Conservation (phyloP, 2,797 vertebrate species). For the Rhinichthys osculus region DNA sequence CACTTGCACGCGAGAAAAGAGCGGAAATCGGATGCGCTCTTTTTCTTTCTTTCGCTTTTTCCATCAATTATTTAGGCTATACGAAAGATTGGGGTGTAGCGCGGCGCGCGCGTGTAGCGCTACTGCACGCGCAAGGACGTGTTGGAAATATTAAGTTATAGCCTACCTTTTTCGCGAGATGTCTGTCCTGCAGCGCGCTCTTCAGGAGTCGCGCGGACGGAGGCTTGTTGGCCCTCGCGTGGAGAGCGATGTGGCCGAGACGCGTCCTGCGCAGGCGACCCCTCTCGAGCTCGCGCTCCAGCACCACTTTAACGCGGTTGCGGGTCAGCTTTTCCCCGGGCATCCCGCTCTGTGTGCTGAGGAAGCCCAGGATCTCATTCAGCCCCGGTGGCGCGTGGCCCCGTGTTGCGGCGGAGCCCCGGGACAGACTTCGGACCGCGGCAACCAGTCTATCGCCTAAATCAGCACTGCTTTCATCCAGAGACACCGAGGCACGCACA, state of each 20-base stretch:
- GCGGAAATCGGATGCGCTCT: constrained; percentile 34
- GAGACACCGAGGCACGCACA: constrained; percentile 54
- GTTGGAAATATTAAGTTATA: constrained; percentile 73
- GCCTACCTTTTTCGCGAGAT: constrained; percentile 72
- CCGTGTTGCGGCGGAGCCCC: constrained; percentile 65
- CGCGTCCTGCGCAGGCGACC: constrained; percentile 83
- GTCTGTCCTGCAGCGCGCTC: constrained; percentile 75
- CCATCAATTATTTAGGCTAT: constrained; percentile 58
- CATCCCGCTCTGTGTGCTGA: constrained; percentile 79
- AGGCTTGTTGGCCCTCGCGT: constrained; percentile 60
- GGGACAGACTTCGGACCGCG: constrained; percentile 75
- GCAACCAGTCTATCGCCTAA: constrained; percentile 75
- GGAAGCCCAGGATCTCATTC: constrained; percentile 83
- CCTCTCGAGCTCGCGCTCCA: constrained; percentile 83
- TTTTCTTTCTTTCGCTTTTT: constrained; percentile 25
- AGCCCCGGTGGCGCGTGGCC: constrained; percentile 80
- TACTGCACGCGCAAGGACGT: constrained; percentile 58
- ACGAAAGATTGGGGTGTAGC: constrained; percentile 44
- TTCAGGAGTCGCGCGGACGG: constrained; percentile 66
- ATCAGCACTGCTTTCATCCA: constrained; percentile 63
- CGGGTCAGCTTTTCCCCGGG: constrained; percentile 82
- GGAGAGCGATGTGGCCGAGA: constrained; percentile 81
- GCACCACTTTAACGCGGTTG: constrained; percentile 83
- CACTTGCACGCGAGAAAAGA: constrained; percentile 11
- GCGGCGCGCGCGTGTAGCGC: constrained; percentile 32